Base-by-base conservation (phyloP, 1,140 invertebrate genomes). In the Hylaeus volcanicus region DNA sequence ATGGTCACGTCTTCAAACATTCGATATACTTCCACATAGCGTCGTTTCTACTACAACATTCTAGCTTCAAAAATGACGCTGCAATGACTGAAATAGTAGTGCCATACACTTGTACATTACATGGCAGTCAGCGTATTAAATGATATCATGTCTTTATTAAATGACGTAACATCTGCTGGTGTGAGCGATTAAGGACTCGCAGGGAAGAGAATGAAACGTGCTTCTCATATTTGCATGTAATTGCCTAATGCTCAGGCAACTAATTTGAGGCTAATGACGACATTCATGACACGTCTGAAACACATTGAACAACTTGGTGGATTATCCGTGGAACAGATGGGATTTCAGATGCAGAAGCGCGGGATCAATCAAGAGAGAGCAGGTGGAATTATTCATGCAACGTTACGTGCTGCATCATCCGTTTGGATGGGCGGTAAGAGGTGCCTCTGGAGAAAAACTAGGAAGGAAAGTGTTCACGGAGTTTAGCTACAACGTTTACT, bases 331-430 rank as follows among this genome's bases (percentile, higher is more conserved):
- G 26, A 26, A 39, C 14, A 2, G 12, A 14, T 3, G 48, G 69
- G 56, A 82, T 70, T 65, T 51, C 43, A 73, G 60, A 63, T 61
- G 69, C 71, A 70, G 71, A 74, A 66, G 56, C 78, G 81, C 66
- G 56, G 83, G 84, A 85, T 85, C 84, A 76, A 82, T 81, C 74
- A 69, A 84, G 84, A 75, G 56, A 81, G 74, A 55, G 69, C 74
- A 79, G 82, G 74, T 74, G 70, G 78, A 81, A 73, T 81, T 82
- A 74, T 79, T 85, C 85, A 78, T 84, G 55, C 79, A 64, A 48
- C 75, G 68, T 51, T 14, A 82, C 80, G 60, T 81, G 85, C 84
- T 86, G 85, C 85, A 86, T 86, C 85, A 86, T 86, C 73, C 81
- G 77, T 78, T 86, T 63, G 81, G 79, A 86, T 77, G 71, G 76